Evolutionary conservation across 53 echinoderm and acorn worm genomes (phyloP), one percentile per base, ranked within the genome.

Genomic region (Actinopyga echinites): DNA sequence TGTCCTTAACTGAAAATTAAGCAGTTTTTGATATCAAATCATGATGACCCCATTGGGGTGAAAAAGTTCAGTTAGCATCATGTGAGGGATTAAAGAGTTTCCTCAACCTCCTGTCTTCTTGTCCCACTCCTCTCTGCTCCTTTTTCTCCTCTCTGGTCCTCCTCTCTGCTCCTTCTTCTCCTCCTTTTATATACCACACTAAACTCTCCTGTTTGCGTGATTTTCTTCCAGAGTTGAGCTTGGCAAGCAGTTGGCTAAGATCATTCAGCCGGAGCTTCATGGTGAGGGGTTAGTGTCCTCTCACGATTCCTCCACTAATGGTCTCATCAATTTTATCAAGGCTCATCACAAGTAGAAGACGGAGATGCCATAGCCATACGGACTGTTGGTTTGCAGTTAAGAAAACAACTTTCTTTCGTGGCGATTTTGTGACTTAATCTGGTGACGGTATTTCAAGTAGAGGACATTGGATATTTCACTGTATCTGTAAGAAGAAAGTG

Each of bases 261-360:
- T 95, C 43, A 99, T 99, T 87, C 99, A 99, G 58, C 99, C 99
- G 2, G 99, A 99, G 84, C 87, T 99, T 42, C 79, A 37, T 45
- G 91, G 82, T 34, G 71, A 75, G 34, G 87, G 55, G 19, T 86
- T 89, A 10, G 91, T 99, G 15, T 82, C 88, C 24, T 83, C 90
- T 74, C 99, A 99, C 58, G 99, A 99, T 40, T 56, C 85, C 10
- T 99, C 99, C n/a, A 99, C 99, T 60, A 99, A 99, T 43, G 92
- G 99, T 31, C 94, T 99, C 26, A 99, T 99, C 87, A 94, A 94
- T 94, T 90, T 89, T 87, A 94, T 99, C 92, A 99, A 99, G 80
- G 21, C 92, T 37, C 89, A 89, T 68, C 82, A 89, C 44, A 84
- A 92, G 82, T 89, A 81, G 59, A 62, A 9, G 28, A 49, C 12